A percentile compares a stretch with the other conserved stretches of the same genome.
These are phyloP conservation scores for Flexamia atlantica DNA, from an alignment of 2,888 invertebrate species.

Conservation along the genomic window DNA sequence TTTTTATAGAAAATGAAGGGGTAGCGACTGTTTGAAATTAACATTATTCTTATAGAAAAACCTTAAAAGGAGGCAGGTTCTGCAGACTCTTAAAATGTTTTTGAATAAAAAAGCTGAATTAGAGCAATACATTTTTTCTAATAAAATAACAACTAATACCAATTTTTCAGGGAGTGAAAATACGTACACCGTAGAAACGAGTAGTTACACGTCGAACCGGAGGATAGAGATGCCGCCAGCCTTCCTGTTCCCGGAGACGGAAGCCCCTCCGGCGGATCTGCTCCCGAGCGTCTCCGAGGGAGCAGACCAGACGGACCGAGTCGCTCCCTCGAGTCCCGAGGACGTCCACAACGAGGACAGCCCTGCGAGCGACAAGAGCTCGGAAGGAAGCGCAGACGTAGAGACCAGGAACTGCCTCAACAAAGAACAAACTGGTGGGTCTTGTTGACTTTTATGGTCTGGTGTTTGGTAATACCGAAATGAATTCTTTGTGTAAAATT, in stretches of 20 bases:
- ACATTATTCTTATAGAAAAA: no score
- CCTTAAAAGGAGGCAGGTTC: no score
- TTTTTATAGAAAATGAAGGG: no score
- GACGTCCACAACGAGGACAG: slow-evolving; percentile 51
- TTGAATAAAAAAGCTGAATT: no score
- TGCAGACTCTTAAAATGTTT: no score
- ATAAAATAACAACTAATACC: no score
- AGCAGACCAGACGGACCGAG: slow-evolving; percentile 64
- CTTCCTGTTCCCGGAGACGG: slow-evolving; percentile 88
- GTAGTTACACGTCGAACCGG: slow-evolving; percentile 79
- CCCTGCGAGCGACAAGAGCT: slow-evolving; percentile 50
- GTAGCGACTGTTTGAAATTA: no score
- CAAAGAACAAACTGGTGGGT: slow-evolving; percentile 60
- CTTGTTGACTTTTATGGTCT: no score
- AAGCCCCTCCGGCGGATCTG: slow-evolving; percentile 79
- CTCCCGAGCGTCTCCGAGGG: slow-evolving; percentile 72
- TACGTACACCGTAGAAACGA: slow-evolving; percentile 68
- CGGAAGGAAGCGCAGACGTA: slow-evolving; percentile 56
- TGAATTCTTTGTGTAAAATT: no score
- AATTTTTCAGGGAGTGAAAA: slow-evolving; percentile 74
- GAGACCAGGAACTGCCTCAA: slow-evolving; percentile 60
- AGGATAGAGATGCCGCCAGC: slow-evolving; percentile 91
- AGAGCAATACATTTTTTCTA: no score
- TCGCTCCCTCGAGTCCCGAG: slow-evolving; percentile 33
- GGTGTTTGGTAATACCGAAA: no score